These are phyloP conservation scores for Ischnura elegans DNA, from an alignment of 2,888 invertebrate species.

Conservation along the genomic window DNA sequence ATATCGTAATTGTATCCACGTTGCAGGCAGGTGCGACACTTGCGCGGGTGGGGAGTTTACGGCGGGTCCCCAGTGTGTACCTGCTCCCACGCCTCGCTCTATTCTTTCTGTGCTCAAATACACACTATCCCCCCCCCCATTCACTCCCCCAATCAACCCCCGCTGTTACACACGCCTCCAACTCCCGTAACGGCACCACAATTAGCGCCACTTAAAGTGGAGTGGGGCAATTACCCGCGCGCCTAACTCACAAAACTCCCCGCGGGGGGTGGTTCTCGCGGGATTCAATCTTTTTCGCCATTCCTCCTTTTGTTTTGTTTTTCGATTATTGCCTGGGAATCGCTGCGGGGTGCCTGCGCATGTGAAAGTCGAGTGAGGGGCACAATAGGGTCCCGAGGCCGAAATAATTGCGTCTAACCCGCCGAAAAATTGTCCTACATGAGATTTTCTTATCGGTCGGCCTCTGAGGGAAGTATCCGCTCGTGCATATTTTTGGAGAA, in stretches of 20 bases:
- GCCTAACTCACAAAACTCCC: background rate
- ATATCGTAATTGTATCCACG: slow-evolving; percentile 56
- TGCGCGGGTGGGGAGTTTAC: background rate
- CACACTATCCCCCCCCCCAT: background rate
- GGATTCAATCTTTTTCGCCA: slow-evolving; percentile 40
- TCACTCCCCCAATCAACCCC: background rate
- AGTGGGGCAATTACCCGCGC: slow-evolving; percentile 36
- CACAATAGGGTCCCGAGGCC: background rate
- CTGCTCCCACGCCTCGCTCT: no score
- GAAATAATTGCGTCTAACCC: background rate
- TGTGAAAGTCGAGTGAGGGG: background rate
- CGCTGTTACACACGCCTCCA: background rate
- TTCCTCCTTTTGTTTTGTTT: slow-evolving; percentile 24
- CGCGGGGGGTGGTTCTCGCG: background rate
- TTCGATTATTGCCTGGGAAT: slow-evolving; percentile 48
- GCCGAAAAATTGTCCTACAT: background rate
- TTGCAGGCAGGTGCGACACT: slow-evolving; percentile 34
- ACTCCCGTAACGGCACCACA: background rate
- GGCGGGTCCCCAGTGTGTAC: background rate
- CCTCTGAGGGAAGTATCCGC: background rate
- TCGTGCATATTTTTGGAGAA: background rate
- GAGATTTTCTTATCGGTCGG: slow-evolving; percentile 20
- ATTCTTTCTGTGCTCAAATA: background rate
- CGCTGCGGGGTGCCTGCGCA: background rate
- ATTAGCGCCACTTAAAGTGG: slow-evolving; percentile 55